Percentiles rank a stretch among this genome's conserved stretches.
These are phyloP conservation scores for Brachyptera putata DNA, from an alignment of 2,888 invertebrate species.

Conservation along the genomic window DNA sequence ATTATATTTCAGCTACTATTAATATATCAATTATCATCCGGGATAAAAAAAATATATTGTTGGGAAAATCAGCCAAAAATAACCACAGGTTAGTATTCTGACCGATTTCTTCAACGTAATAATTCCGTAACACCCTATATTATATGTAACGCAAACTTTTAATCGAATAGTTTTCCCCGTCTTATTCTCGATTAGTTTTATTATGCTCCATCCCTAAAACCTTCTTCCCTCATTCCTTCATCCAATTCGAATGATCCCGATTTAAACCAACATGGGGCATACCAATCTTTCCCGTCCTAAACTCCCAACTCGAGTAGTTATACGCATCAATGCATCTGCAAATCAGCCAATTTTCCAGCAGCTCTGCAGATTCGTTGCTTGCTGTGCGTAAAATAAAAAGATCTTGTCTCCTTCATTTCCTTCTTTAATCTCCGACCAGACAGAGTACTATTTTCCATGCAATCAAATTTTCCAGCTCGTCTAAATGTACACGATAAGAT, in stretches of 20 bases:
- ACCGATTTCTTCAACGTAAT: too few relatives aligned
- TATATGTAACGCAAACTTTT: neutral
- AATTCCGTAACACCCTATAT: too few relatives aligned
- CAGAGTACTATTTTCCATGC: too few relatives aligned
- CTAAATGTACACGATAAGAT: too few relatives aligned
- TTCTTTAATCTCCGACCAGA: constrained; percentile 6
- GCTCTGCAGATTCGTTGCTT: constrained; percentile 24
- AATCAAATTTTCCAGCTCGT: too few relatives aligned
- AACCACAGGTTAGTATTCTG: too few relatives aligned
- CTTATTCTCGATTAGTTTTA: constrained; percentile 10
- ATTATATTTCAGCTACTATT: too few relatives aligned
- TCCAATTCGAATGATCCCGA: constrained; percentile 14
- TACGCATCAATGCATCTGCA: constrained; percentile 24
- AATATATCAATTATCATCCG: too few relatives aligned
- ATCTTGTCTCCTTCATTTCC: constrained; percentile 8
- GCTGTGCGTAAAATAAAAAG: constrained; percentile 29
- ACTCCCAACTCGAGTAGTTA: constrained; percentile 10
- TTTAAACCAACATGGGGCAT: constrained; percentile 7
- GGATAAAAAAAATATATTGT: too few relatives aligned
- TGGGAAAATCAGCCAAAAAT: too few relatives aligned
- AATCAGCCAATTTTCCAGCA: constrained; percentile 30
- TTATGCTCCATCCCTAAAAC: neutral
- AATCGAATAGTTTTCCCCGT: constrained; percentile 3
- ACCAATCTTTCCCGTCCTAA: constrained; percentile 1
- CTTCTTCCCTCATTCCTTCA: neutral